Percentiles rank a stretch among this genome's conserved stretches.
Evolutionary conservation across 2,797 vertebrate species (phyloP).

Genomic region (Anguilla anguilla): DNA sequence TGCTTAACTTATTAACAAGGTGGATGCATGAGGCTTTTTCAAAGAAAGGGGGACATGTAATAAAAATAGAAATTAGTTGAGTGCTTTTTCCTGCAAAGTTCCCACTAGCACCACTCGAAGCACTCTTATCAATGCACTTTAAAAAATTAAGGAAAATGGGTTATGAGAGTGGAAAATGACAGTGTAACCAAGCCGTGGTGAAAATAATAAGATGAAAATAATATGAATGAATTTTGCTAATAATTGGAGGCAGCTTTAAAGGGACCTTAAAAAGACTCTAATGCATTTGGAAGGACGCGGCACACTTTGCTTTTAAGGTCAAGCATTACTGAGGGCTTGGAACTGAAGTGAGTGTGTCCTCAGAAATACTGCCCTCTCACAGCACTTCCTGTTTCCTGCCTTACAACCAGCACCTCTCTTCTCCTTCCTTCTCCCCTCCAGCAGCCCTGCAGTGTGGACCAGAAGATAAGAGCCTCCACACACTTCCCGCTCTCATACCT

Average conservation of each 20-base stretch:
- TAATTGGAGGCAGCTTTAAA: not conserved
- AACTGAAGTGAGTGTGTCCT: not conserved
- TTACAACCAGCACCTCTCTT: not conserved
- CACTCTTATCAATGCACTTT: not conserved
- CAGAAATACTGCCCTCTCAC: not conserved
- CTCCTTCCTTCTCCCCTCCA: not conserved
- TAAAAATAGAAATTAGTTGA: not conserved
- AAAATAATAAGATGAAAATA: not conserved
- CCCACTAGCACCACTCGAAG: not conserved
- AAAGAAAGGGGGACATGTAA: not conserved
- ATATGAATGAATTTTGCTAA: not conserved
- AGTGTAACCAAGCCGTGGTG: not conserved
- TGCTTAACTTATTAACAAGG: not conserved
- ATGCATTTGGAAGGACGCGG: not conserved
- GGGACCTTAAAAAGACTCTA: not conserved
- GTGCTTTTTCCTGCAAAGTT: not conserved
- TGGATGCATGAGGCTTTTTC: not conserved
- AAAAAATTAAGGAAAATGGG: not conserved
- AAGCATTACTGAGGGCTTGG: not conserved
- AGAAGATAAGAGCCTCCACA: not conserved
- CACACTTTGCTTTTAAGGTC: not conserved
- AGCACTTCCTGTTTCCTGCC: constrained; percentile 24
- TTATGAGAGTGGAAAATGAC: not conserved
- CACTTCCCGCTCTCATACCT: not conserved
- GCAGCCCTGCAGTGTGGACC: not conserved